These are phyloP conservation scores for Drosophila histrio DNA, from an alignment of 2,888 invertebrate genomes.

Conservation along the genomic window DNA sequence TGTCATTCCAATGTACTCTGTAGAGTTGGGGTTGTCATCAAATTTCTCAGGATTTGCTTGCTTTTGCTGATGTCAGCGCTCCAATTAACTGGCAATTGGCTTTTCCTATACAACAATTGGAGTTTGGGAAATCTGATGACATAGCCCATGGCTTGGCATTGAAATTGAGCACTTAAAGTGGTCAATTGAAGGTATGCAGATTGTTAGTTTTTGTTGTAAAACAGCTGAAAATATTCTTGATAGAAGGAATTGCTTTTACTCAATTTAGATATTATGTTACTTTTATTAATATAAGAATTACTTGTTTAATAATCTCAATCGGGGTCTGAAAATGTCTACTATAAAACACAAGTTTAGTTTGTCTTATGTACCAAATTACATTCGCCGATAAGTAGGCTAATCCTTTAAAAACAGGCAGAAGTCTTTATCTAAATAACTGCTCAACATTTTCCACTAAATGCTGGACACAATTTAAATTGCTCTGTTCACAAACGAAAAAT, in stretches of 20 bases:
- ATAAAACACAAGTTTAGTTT: no score
- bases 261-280: no score
- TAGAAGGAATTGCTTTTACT: not conserved
- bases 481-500: no score
- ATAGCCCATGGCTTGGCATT: slow-evolving; percentile 3
- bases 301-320: no score
- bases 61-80: slow-evolving; percentile 68
- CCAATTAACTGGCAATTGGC: slow-evolving; percentile 66
- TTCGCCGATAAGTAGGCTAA: no score
- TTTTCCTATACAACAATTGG: slow-evolving; percentile 13
- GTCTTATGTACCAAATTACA: no score
- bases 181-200: slow-evolving; percentile 53
- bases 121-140: slow-evolving; percentile 35
- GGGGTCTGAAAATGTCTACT: no score
- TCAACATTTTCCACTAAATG: no score
- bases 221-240: not conserved
- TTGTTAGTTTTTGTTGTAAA: not conserved
- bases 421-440: no score
- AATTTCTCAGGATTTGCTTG: slow-evolving; percentile 44
- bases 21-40: slow-evolving; percentile 51
- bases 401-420: no score
- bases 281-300: not conserved
- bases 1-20: slow-evolving; percentile 23
- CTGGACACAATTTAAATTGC: no score
- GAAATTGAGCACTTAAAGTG: not conserved